phyloP scores from a whole-genome alignment of 2,888 invertebrate genomes.

The Tribolium freemani region DNA sequence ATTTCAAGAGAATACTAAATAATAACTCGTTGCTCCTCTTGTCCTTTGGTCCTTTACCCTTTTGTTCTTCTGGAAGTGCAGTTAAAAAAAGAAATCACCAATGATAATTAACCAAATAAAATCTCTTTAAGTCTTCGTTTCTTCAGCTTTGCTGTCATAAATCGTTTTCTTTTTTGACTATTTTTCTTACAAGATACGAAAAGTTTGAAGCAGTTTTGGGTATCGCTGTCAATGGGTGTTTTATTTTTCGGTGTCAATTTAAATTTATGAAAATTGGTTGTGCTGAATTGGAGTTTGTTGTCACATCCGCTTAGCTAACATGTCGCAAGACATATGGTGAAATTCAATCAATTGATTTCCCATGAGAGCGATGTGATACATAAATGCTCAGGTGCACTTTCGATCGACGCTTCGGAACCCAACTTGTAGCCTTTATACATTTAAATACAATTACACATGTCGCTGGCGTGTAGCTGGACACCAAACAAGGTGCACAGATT shows the following conservation, averaged over 20 bases:
- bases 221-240: conserved; percentile 5
- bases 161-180: too few relatives aligned
- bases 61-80: too few relatives aligned
- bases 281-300: conserved; percentile 13
- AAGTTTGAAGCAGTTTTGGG: too few relatives aligned
- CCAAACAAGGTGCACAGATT: conserved; percentile 43
- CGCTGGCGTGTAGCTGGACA: conserved; percentile 33
- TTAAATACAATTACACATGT: conserved; percentile 49
- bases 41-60: too few relatives aligned
- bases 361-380: conserved; percentile 43
- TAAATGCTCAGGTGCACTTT: conserved; percentile 45
- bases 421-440: conserved; percentile 37
- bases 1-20: too few relatives aligned
- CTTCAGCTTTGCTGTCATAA: too few relatives aligned
- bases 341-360: conserved; percentile 50
- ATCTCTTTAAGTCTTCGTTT: too few relatives aligned
- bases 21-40: too few relatives aligned
- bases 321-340: conserved; percentile 42
- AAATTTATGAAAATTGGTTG: conserved; percentile 33
- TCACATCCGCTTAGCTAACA: conserved; percentile 29
- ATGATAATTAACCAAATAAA: too few relatives aligned
- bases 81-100: too few relatives aligned
- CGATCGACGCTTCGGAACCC: conserved; percentile 21
- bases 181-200: too few relatives aligned
- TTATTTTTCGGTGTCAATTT: conserved; percentile 18